Evolutionary conservation across 2,888 invertebrate genomes (phyloP).

Genomic region (Cephus rjabovi): DNA sequence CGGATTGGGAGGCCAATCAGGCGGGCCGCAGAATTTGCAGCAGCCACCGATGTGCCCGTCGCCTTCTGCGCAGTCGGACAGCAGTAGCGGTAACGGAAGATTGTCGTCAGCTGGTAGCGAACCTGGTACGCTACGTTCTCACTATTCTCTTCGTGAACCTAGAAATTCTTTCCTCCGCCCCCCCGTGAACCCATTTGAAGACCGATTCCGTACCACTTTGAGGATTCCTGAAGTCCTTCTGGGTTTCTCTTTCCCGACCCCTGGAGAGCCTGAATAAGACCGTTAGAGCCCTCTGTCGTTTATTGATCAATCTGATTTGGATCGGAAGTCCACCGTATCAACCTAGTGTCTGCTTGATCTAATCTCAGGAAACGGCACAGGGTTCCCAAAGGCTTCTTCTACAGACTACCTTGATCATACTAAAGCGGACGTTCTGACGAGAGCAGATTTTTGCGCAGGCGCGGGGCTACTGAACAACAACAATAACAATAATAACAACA

Average conservation of each 20-base stretch:
- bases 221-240: background rate
- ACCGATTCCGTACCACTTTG: background rate
- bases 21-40: constrained; percentile 65
- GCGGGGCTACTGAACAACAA: constrained; percentile 79
- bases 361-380: background rate
- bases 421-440: constrained; percentile 51
- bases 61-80: constrained; percentile 88
- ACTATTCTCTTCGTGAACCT: constrained; percentile 2
- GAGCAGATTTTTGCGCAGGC: constrained; percentile 69
- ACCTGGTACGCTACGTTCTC: constrained; percentile 66
- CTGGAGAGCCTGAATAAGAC: background rate
- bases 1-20: constrained; percentile 62
- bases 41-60: constrained; percentile 81
- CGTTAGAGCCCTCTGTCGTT: background rate
- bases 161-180: background rate
- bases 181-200: background rate
- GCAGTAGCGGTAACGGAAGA: constrained; percentile 84
- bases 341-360: background rate
- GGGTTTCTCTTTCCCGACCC: background rate
- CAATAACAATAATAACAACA: constrained; percentile 75
- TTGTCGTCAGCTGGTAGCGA: constrained; percentile 85
- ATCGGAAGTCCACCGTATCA: background rate
- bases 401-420: background rate
- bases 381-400: background rate
- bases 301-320: background rate